Evolutionary conservation across 2,113 vertebrate species (phyloP), one percentile per base, ranked within the genome.

Genomic region (Pleuronectes platessa): DNA sequence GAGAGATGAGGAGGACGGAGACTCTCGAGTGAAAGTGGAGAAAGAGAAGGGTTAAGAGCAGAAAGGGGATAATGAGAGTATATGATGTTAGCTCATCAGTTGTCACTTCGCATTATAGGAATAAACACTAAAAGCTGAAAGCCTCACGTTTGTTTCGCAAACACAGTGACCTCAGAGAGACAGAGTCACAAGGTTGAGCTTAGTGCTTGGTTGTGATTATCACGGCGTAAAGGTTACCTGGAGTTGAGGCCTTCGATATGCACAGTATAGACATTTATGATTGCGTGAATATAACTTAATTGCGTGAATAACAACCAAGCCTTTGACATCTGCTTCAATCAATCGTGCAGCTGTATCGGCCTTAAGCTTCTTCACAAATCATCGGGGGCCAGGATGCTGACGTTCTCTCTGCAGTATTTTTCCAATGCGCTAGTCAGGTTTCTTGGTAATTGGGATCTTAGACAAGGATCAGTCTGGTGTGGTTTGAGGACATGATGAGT

Each of bases 331-430:
- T 61, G 79, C 77, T 76, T 89, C 81, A 76, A 82, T 88, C 88
- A 85, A 83, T 83, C 71, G 74, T 20, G 80, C 90, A 91, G 90
- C 90, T 93, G 92, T 77, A 81, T 74, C 18, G 35, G 86, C 67
- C 81, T 73, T 86, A 80, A 90, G 81, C 88, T 58, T 72, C 76
- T 81, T 61, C 60, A 90, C 88, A 88, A 91, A 92, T 92, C 90
- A 91, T 65, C 63, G 2, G 60, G 71, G 69, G 59, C 51, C 68
- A 31, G 62, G 42, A 84, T 47, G 35, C 78, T 87, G 80, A 85
- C 64, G 24, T 74, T 79, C 85, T 73, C 60, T 79, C 83, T 51
- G 53, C 53, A 76, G 71, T 79, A 76, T 90, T 90, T 90, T 86
- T 81, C 82, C 82, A 20, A 76, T 69, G 74, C 80, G 18, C 55